Base-by-base conservation (phyloP, 2,888 invertebrate genomes). In the Anorthoa munda region DNA sequence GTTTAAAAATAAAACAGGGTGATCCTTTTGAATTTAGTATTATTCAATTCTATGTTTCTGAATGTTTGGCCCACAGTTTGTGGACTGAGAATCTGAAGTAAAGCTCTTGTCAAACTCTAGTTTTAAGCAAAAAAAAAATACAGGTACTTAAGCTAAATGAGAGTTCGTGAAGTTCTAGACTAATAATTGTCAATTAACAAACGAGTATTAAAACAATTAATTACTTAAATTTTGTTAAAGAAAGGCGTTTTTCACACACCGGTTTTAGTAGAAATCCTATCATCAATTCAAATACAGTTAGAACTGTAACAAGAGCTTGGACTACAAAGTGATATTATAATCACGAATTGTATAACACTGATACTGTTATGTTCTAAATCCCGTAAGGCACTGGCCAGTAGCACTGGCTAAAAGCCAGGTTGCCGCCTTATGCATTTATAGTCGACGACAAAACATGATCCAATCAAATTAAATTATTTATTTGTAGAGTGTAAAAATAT, bases 351-450 rank as follows among this genome's bases (percentile, higher is more conserved):
- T 70, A 59, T 66, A 66, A 71, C 59, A 67, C 26, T 59, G 59
- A 56, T 82, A 77, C 82, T 55, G 68, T 78, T 75, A 66, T 55
- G 39, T 77, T 77, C 65, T 61, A 63, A 68, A 75, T 68, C 68
- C 78, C 82, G 68, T 81, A 81, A 75, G 67, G 51, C 18, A 70
- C 63, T 64, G 58, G 75, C 66, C n/a, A 18, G 23, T 21, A 56
- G 48, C 4, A 67, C 65, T 74, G 81, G 74, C 66, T 45, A 21
- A 21, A 7, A 75, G 79, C 79, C 79, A 82, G 82, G 55, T 15
- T 31, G 15, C 26, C 45, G 23, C 13, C 11, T 60, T 56, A 31
- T 12, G 12, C 15, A 39, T 50, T 18, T 58, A 69, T 58, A 17
- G 21, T n/a, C 12, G 7, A 21, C 7, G 21, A 53, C 70, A 55